These are phyloP conservation scores for Melanogrammus aeglefinus DNA, from an alignment of 2,797 vertebrate species.

Conservation along the genomic window DNA sequence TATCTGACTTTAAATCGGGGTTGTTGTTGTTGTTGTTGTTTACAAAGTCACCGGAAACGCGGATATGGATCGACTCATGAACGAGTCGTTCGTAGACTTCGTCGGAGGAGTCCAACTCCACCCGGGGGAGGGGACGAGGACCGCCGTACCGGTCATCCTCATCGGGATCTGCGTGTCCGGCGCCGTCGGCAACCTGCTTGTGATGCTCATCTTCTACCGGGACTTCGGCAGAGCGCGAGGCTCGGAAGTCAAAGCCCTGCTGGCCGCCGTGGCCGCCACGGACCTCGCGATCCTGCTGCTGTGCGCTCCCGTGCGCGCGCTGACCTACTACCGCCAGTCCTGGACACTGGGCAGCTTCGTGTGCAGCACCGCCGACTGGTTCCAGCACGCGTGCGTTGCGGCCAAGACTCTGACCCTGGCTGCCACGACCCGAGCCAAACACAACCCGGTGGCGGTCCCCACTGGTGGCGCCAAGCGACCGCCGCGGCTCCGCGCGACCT, in stretches of 20 bases:
- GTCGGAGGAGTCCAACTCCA: conserved; percentile 70
- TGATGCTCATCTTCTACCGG: conserved; percentile 65
- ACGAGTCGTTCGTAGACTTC: conserved; percentile 65
- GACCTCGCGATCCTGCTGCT: conserved; percentile 72
- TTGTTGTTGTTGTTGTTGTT: no score
- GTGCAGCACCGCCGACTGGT: conserved; percentile 78
- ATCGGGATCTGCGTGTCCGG: conserved; percentile 70
- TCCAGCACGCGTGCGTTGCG: conserved; percentile 74
- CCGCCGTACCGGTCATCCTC: conserved; percentile 68
- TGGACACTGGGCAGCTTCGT: conserved; percentile 73
- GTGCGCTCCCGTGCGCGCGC: conserved; percentile 70
- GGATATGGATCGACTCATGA: conserved; percentile 58
- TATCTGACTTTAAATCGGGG: background rate
- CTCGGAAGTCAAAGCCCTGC: conserved; percentile 68
- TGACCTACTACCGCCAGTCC: conserved; percentile 72
- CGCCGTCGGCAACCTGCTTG: conserved; percentile 71
- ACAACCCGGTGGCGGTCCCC: conserved; percentile 32
- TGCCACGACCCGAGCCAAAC: conserved; percentile 63
- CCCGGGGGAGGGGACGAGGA: conserved; percentile 54
- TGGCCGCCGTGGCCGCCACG: conserved; percentile 68
- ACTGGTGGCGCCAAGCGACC: conserved; percentile 33
- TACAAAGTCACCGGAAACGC: conserved; percentile 31
- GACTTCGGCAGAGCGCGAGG: conserved; percentile 62
- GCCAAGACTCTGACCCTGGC: conserved; percentile 76
- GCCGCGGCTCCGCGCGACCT: conserved; percentile 37